Conservation (phyloP, 2,888 invertebrate genomes). For the Pristionchus mayeri region DNA sequence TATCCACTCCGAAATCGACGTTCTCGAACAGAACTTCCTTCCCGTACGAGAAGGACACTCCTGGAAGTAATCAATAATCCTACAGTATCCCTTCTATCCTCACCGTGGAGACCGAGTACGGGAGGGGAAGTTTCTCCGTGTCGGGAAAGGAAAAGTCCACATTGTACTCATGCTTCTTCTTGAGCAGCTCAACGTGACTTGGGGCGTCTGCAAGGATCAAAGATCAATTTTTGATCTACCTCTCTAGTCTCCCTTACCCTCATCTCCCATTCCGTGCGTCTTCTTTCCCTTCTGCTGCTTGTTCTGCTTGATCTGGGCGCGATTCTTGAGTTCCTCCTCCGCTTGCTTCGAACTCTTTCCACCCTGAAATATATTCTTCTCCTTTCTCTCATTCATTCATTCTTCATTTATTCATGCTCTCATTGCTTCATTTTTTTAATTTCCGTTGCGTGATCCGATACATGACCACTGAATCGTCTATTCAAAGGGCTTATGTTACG, state of each 20-base stretch:
- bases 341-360: constrained; percentile 95
- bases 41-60: constrained; percentile 88
- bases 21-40: constrained; percentile 85
- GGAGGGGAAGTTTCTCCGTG: constrained; percentile 95
- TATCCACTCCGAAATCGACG: constrained; percentile 95
- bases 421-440: too few relatives aligned
- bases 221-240: too few relatives aligned
- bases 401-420: too few relatives aligned
- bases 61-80: constrained; percentile 80
- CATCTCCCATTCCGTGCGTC: constrained; percentile 61
- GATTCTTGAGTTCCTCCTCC: constrained; percentile 70
- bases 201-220: constrained; percentile 83
- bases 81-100: too few relatives aligned
- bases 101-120: constrained; percentile 92
- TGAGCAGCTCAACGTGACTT: constrained; percentile 88
- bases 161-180: constrained; percentile 91
- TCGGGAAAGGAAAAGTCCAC: constrained; percentile 98
- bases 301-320: constrained; percentile 57
- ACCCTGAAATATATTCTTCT: too few relatives aligned
- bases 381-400: too few relatives aligned
- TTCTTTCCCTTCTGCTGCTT: constrained; percentile 63
- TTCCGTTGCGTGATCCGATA: too few relatives aligned
- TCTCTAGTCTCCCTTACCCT: too few relatives aligned
- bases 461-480: too few relatives aligned
- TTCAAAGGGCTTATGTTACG: too few relatives aligned